phyloP scores from a whole-genome alignment of 2,888 invertebrate species.

The Mythimna lalbum region DNA sequence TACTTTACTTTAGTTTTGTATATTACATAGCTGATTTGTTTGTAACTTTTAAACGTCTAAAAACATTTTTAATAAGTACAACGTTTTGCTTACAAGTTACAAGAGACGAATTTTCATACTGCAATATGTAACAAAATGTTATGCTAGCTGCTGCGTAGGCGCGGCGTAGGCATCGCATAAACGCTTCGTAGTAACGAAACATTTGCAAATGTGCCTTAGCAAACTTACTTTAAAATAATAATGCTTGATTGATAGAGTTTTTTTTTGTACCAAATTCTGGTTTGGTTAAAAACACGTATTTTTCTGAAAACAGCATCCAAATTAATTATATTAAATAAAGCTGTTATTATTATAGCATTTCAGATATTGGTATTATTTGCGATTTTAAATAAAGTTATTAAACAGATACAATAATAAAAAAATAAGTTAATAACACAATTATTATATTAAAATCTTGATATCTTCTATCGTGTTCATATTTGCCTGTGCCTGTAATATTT shows the following conservation, averaged over 20 bases:
- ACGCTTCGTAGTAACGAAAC: background rate
- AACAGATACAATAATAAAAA: too few species aligned
- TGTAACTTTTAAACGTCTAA: slow-evolving; percentile 2
- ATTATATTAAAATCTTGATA: too few species aligned
- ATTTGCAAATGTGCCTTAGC: slow-evolving; percentile 1
- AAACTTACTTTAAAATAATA: background rate
- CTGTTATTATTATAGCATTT: too few species aligned
- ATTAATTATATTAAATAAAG: too few species aligned
- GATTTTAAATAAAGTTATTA: too few species aligned
- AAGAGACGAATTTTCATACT: background rate
- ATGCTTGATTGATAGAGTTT: background rate
- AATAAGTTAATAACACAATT: too few species aligned
- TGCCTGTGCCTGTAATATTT: slow-evolving; percentile 1
- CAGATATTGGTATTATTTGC: too few species aligned
- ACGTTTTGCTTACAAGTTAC: background rate
- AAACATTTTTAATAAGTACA: background rate
- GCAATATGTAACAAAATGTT: background rate
- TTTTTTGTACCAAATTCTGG: too few species aligned
- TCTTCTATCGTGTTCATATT: slow-evolving; percentile 4
- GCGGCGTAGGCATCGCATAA: background rate
- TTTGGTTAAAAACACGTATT: too few species aligned
- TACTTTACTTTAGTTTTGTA: slow-evolving; percentile 19
- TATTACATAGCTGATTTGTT: slow-evolving; percentile 13
- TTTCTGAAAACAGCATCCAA: too few species aligned
- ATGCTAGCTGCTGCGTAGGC: background rate